Conservation (phyloP, 2,888 invertebrate species). For the Drosophila recens region DNA sequence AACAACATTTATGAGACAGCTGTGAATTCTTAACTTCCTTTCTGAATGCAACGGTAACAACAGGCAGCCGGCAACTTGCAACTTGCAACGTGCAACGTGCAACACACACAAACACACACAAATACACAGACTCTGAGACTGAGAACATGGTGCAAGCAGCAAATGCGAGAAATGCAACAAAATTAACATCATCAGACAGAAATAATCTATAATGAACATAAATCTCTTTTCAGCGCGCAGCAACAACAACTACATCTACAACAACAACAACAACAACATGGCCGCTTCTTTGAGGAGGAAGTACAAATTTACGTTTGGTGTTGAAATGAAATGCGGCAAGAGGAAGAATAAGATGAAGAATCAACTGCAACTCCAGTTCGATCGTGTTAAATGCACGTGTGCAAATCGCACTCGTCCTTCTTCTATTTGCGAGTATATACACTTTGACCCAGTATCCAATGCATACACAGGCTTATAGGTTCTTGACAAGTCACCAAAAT, state of each 20-base stretch:
- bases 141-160: conserved; percentile 51
- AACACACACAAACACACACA: conserved; percentile 29
- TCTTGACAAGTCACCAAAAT: too few relatives aligned
- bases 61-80: conserved; percentile 8
- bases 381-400: conserved; percentile 55
- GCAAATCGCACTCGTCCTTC: conserved; percentile 25
- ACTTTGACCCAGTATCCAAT: neutral
- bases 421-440: conserved; percentile 2
- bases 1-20: conserved; percentile 76
- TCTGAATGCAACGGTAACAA: conserved; percentile 49
- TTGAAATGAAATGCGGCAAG: conserved; percentile 74
- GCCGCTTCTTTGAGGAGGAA: conserved; percentile 65
- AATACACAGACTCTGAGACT: conserved; percentile 4
- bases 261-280: conserved; percentile 18
- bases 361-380: conserved; percentile 30
- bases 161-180: conserved; percentile 82
- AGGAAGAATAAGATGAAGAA: conserved; percentile 3
- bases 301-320: conserved; percentile 80
- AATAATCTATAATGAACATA: conserved; percentile 82
- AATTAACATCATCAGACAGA: conserved; percentile 81
- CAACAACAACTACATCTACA: conserved; percentile 31
- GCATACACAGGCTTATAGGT: neutral
- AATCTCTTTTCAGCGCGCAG: conserved; percentile 69
- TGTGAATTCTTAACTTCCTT: conserved; percentile 65
- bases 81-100: conserved; percentile 22